Base-by-base conservation (phyloP, 2,797 vertebrate species). In the Smutsia gigantea region DNA sequence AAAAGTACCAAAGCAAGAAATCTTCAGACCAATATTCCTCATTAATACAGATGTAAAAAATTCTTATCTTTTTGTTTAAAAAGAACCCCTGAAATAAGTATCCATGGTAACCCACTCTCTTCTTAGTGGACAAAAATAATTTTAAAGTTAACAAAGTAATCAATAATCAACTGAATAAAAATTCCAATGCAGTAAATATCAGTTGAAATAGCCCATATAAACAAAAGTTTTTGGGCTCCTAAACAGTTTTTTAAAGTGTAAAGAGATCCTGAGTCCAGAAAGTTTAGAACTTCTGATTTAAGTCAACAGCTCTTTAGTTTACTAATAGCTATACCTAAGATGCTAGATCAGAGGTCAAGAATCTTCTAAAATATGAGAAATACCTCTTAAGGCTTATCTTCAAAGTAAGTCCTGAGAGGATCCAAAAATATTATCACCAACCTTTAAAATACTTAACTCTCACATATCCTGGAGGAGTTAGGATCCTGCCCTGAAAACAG, bases 381-480 rank as follows among this genome's bases (percentile, higher is more conserved):
- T 5, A 61, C 31, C 37, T 93, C 31, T 64, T 94, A 59, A 75
- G 34, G 39, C 7, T 79, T 39, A 91, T 55, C 51, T 82, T 96
- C 63, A 93, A 59, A 84, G 42, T 55, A 77, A 96, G 64, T 71
- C 31, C 13, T 89, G 14, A 61, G 68, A 92, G n/a, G 18, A 61
- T 59, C n/a, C 34, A 95, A 92, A 74, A 93, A 18, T 15, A 79
- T 71, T 37, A 29, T 69, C 53, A 79, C n/a, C 11, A 85, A 27
- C 12, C 39, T 95, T 78, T 87, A 94, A 83, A 90, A 75, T 63
- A 64, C 59, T 93, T 93, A 85, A 95, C 34, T 90, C 83, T 95
- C 39, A 57, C 59, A 42, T 53, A 23, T 57, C 42, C 63, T 75
- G n/a, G 14, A 39, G 12, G n/a, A 96, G 57, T 89, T 89, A 59